These are phyloP conservation scores for Criorhina ranunculi DNA, from an alignment of 2,888 invertebrate species.

Conservation along the genomic window DNA sequence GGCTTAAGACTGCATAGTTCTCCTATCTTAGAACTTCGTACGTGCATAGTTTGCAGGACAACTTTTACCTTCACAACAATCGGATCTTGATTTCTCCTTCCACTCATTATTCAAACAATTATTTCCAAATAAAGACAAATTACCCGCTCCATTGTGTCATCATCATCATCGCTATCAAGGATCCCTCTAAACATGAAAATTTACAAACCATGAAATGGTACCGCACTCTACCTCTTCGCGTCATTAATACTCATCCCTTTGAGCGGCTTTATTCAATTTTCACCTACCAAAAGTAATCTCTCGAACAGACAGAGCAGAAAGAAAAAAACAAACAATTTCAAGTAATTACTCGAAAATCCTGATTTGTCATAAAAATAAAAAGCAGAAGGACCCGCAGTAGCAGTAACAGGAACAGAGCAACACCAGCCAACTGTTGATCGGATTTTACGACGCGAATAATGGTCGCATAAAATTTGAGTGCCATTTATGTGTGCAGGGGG, in stretches of 20 bases:
- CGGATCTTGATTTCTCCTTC: too few species aligned
- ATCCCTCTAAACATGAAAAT: conserved; percentile 48
- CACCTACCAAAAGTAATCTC: conserved; percentile 73
- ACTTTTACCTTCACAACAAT: neutral
- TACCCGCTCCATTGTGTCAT: neutral
- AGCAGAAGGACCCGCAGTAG: conserved; percentile 42
- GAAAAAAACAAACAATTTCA: conserved; percentile 62
- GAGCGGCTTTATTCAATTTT: conserved; percentile 65
- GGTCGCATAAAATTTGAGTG: conserved; percentile 84
- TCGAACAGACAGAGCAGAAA: conserved; percentile 28
- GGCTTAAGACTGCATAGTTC: too few species aligned
- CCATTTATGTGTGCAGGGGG: conserved; percentile 77
- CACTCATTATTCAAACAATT: neutral
- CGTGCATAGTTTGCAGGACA: too few species aligned
- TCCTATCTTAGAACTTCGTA: too few species aligned
- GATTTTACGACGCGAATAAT: conserved; percentile 83
- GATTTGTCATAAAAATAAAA: conserved; percentile 79
- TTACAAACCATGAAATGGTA: conserved; percentile 64
- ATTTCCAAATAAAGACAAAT: neutral
- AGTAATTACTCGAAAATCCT: conserved; percentile 79
- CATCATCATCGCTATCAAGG: conserved; percentile 5
- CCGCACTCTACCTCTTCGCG: neutral
- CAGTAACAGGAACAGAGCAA: neutral
- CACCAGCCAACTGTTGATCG: conserved; percentile 82
- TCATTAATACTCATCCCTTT: conserved; percentile 51